Evolutionary conservation across 1,140 invertebrate species (phyloP).

Genomic region (Sarcophaga bullata): DNA sequence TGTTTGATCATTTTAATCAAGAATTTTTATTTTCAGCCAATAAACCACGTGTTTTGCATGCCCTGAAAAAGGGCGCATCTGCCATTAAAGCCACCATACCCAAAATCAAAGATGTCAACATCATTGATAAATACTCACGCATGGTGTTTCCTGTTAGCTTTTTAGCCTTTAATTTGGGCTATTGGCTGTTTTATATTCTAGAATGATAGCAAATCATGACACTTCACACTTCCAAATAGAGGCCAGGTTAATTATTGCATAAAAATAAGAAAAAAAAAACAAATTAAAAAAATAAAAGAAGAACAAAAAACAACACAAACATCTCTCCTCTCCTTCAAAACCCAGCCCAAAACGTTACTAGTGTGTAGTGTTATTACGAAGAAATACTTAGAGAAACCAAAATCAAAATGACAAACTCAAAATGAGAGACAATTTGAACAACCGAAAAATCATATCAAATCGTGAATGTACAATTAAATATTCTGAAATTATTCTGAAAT

Average conservation of each 20-base stretch:
- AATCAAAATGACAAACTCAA: constrained; percentile 3
- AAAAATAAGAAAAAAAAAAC: constrained; percentile 36
- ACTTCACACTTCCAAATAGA: constrained; percentile 49
- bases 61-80: constrained; percentile 79
- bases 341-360: background rate
- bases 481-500: no score
- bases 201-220: constrained; percentile 66
- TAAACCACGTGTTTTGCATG: constrained; percentile 79
- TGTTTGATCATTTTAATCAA: constrained; percentile 32
- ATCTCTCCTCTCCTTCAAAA: background rate
- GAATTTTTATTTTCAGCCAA: constrained; percentile 64
- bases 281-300: no score
- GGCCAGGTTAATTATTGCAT: constrained; percentile 9
- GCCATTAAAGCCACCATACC: constrained; percentile 86
- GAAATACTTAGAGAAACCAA: background rate
- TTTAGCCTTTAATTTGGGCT: constrained; percentile 90
- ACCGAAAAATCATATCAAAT: background rate
- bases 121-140: constrained; percentile 96
- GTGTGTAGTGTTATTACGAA: constrained; percentile 3
- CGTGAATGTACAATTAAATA: no score
- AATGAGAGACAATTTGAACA: background rate
- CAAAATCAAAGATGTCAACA: constrained; percentile 95
- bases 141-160: constrained; percentile 95
- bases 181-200: constrained; percentile 94
- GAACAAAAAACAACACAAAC: no score